These are phyloP conservation scores for Leptogaster cylindrica DNA, from an alignment of 2,888 invertebrate species.

Conservation along the genomic window DNA sequence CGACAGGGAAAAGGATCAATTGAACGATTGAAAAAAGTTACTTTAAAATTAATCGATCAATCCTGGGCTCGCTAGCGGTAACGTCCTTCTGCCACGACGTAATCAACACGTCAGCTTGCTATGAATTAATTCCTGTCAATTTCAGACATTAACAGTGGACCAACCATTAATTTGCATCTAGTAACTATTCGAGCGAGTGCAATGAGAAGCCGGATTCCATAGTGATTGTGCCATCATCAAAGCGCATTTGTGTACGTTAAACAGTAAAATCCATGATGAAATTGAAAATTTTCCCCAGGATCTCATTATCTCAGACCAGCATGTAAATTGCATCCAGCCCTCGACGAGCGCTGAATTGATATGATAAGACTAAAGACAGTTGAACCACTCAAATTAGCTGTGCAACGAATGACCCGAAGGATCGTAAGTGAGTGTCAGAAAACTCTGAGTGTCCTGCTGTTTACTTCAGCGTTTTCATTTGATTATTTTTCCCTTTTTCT, in stretches of 20 bases:
- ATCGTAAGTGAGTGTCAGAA: too few relatives aligned
- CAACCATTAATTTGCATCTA: not conserved
- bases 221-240: constrained; percentile 19
- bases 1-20: constrained; percentile 8
- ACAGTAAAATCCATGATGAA: not conserved
- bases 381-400: too few relatives aligned
- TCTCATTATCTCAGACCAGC: constrained; percentile 26
- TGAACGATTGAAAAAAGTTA: not conserved
- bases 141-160: not conserved
- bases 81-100: not conserved
- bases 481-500: too few relatives aligned
- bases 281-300: not conserved
- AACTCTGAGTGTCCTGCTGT: too few relatives aligned
- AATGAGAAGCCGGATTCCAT: not conserved
- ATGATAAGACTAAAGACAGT: too few relatives aligned
- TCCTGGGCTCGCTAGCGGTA: not conserved
- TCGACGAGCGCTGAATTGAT: too few relatives aligned
- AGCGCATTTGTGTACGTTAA: constrained; percentile 1
- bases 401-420: too few relatives aligned
- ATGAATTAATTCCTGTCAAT: constrained; percentile 19
- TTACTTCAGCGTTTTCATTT: too few relatives aligned
- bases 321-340: constrained; percentile 21
- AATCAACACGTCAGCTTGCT: constrained; percentile 17
- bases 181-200: too few relatives aligned
- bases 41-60: not conserved